Conservation (phyloP, 2,113 vertebrate species). For the Tychaedon coryphoeus region DNA sequence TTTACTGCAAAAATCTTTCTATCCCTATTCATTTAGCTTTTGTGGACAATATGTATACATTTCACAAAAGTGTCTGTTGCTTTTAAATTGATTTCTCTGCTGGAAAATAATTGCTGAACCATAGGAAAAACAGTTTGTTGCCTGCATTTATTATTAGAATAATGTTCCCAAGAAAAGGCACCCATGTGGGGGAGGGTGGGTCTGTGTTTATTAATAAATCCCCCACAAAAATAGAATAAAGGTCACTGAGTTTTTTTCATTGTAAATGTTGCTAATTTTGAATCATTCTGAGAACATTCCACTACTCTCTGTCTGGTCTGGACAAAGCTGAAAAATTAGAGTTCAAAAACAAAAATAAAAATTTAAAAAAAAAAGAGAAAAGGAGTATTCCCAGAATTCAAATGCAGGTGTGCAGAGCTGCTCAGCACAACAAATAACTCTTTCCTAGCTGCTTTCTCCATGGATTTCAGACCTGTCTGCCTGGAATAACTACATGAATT, state of each 20-base stretch:
- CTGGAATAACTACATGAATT: not conserved
- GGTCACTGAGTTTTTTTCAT: constrained; percentile 27
- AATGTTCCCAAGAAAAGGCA: constrained; percentile 52
- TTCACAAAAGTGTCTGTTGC: constrained; percentile 21
- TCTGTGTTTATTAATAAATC: constrained; percentile 39
- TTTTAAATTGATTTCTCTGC: constrained; percentile 43
- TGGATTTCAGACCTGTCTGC: not conserved
- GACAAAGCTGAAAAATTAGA: constrained; percentile 6
- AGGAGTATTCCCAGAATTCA: not conserved
- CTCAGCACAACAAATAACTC: not conserved
- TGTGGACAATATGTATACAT: not conserved
- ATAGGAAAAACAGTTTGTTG: constrained; percentile 42
- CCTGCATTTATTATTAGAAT: constrained; percentile 57
- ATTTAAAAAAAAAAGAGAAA: not conserved
- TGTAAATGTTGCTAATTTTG: constrained; percentile 47
- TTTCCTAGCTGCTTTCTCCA: not conserved
- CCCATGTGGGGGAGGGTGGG: constrained; percentile 5
- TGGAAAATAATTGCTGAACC: constrained; percentile 42
- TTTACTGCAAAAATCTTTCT: not conserved
- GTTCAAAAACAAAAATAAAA: not conserved
- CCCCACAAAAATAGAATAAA: constrained; percentile 47
- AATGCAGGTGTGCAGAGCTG: not conserved
- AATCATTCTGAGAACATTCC: constrained; percentile 58
- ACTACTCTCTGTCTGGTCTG: not conserved
- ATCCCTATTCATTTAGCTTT: constrained; percentile 6